Evolutionary conservation across 2,113 vertebrate species (phyloP), one percentile per base, ranked within the genome.

Genomic region (Cervus canadensis): DNA sequence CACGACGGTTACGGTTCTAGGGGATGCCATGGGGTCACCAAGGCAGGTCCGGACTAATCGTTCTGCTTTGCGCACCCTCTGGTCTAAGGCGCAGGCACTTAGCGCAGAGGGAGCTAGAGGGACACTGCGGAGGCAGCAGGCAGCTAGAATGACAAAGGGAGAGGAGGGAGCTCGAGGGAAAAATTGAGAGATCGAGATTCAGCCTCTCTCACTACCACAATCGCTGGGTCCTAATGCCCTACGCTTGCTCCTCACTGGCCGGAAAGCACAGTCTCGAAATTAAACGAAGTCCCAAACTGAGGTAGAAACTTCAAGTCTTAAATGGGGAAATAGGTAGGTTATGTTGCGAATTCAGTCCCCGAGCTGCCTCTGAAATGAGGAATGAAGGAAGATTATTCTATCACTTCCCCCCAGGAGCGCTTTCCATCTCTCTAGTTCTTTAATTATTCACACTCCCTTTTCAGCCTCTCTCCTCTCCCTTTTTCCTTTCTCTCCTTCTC

Each of bases 1-100:
- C 60, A 99, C 98, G 23, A 99, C 99, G 84, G 99, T 99, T 96
- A 99, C 26, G 45, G 99, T 99, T 98, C 99, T 99, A 59, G 99
- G 99, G 52, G 99, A 99, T 95, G 99, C 99, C 99, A 99, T 99
- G 13, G 98, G 98, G 95, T 94, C 28, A 45, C 93, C 26, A 62
- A 98, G 96, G 78, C 43, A 54, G 67, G 56, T 98, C 92, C 95
- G 98, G 97, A 87, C 48, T 87, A 97, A 98, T 97, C 96, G 96
- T 97, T 79, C 85, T 91, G 71, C 93, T 98, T 97, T 86, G 81
- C 96, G 82, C 98, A 97, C 95, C 89, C 95, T 5, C 96, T 89
- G 96, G 94, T 95, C 95, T 23, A 25, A 94, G 93, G 97, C 85
- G 78, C 92, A 97, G 91, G 92, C 98, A 94, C 97, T 93, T 97